These are phyloP conservation scores for Melierax canorus DNA, from an alignment of 2,113 vertebrate genomes.

Conservation along the genomic window DNA sequence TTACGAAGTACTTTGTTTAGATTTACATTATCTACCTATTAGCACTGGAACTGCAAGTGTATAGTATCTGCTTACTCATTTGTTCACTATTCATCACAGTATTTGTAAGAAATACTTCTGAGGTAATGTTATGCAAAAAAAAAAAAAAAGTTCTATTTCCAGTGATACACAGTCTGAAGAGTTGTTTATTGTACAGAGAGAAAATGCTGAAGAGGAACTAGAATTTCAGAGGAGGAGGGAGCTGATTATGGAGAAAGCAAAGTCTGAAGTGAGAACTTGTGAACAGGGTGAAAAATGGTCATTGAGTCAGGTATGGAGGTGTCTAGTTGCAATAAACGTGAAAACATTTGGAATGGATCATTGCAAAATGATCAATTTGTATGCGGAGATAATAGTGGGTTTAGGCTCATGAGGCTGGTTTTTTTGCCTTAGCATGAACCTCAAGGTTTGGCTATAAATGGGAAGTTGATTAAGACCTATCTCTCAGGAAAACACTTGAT, in stretches of 20 bases:
- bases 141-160: not conserved
- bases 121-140: not conserved
- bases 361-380: not conserved
- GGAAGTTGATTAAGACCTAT: not conserved
- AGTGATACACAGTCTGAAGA: not conserved
- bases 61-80: not conserved
- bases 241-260: slow-evolving; percentile 76
- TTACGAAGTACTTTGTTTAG: not conserved
- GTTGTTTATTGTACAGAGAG: slow-evolving; percentile 60
- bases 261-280: slow-evolving; percentile 68
- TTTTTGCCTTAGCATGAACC: not conserved
- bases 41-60: not conserved
- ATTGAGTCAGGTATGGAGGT: slow-evolving; percentile 65
- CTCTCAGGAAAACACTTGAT: not conserved
- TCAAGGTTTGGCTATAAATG: not conserved
- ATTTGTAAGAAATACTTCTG: not conserved
- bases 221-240: slow-evolving; percentile 84
- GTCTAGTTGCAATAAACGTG: not conserved
- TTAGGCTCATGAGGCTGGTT: not conserved
- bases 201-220: slow-evolving; percentile 64
- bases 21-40: not conserved
- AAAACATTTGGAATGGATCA: not conserved
- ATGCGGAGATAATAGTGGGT: not conserved
- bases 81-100: not conserved
- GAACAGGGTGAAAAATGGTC: slow-evolving; percentile 74